Percentiles rank a stretch among this genome's conserved stretches.
Conservation (phyloP, 1,140 invertebrate species). For the Leptinotarsa lineolata region DNA sequence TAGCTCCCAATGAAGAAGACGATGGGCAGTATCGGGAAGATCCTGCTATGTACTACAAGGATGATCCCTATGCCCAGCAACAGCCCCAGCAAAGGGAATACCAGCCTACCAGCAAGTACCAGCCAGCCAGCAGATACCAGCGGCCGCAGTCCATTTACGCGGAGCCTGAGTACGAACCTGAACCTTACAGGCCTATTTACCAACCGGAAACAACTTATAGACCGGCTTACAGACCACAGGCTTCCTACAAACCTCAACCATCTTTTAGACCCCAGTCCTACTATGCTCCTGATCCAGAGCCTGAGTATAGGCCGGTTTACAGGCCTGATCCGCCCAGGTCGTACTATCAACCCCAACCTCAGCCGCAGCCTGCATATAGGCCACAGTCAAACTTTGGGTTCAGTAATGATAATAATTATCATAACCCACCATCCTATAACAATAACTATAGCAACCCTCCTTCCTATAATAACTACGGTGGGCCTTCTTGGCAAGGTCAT, state of each 20-base stretch:
- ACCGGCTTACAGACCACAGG: constrained; percentile 40
- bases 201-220: constrained; percentile 59
- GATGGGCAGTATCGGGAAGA: constrained; percentile 84
- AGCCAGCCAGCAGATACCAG: neutral
- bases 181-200: constrained; percentile 1
- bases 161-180: constrained; percentile 24
- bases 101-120: constrained; percentile 16
- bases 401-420: constrained; percentile 46
- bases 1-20: constrained; percentile 71
- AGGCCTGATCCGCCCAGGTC: constrained; percentile 24
- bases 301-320: constrained; percentile 24
- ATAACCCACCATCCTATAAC: constrained; percentile 44
- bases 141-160: constrained; percentile 16
- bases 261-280: constrained; percentile 34
- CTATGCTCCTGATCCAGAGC: constrained; percentile 27
- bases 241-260: constrained; percentile 38
- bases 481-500: constrained; percentile 60
- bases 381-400: constrained; percentile 47
- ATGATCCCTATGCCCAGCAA: constrained; percentile 60
- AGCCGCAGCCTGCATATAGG: constrained; percentile 44
- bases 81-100: constrained; percentile 36
- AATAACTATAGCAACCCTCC: constrained; percentile 52
- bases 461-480: constrained; percentile 48
- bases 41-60: constrained; percentile 76
- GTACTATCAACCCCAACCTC: constrained; percentile 46